Conservation (phyloP, 2,797 vertebrate genomes). For the Lutjanus argentimaculatus region DNA sequence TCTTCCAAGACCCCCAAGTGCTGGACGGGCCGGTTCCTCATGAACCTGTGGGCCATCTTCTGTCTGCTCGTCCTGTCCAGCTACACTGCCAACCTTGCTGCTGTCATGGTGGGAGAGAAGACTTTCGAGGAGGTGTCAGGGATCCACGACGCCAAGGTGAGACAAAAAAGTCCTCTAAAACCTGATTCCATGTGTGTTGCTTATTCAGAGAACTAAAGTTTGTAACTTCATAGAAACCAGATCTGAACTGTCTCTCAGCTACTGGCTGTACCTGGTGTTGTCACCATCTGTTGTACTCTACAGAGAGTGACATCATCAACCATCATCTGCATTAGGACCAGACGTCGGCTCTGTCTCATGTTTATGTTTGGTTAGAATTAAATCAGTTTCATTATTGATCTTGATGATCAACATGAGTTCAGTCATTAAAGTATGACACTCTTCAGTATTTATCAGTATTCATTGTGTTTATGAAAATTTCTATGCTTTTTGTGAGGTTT, state of each 20-base stretch:
- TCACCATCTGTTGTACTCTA: background rate
- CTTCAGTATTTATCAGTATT: no score
- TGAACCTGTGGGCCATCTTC: constrained; percentile 98
- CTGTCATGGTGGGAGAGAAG: constrained; percentile 96
- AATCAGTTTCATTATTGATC: no score
- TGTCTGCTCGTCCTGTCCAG: constrained; percentile 96
- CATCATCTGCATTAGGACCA: no score
- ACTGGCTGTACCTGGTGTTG: background rate
- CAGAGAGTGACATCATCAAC: background rate
- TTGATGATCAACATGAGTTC: no score
- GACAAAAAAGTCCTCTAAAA: background rate
- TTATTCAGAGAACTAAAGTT: no score
- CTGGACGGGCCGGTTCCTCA: constrained; percentile 94
- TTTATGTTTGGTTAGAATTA: no score
- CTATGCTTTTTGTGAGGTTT: no score
- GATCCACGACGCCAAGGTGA: constrained; percentile 92
- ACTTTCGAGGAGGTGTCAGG: constrained; percentile 93
- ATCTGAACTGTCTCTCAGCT: background rate
- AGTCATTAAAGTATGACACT: no score
- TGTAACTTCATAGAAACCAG: no score
- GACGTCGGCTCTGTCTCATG: no score
- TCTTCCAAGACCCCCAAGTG: constrained; percentile 95
- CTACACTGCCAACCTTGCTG: constrained; percentile 94
- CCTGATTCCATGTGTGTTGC: background rate
- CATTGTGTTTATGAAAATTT: no score